Conservation (phyloP, 2,113 vertebrate genomes). For the Nothocercus julius region DNA sequence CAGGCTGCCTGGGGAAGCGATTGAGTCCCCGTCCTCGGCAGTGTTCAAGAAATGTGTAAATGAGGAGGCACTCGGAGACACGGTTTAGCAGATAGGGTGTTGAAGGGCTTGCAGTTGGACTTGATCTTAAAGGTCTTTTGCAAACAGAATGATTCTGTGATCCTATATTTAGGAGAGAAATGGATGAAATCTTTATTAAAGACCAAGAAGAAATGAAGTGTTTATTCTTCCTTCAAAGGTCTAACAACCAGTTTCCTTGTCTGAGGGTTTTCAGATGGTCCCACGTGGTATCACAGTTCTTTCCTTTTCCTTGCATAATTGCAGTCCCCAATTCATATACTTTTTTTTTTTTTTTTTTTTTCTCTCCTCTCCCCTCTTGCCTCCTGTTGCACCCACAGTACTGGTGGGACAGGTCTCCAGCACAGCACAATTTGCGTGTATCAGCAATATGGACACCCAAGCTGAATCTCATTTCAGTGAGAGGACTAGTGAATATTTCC, state of each 20-base stretch:
- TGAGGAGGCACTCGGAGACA: no score
- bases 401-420: not conserved
- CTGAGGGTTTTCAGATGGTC: not conserved
- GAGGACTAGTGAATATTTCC: not conserved
- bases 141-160: no score
- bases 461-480: not conserved
- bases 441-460: not conserved
- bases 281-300: not conserved
- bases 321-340: not conserved
- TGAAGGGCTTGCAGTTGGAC: no score
- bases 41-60: no score
- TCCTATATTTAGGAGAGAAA: not conserved
- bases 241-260: not conserved
- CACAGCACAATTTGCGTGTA: not conserved
- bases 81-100: no score
- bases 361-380: no score
- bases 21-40: no score
- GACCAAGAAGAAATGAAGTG: not conserved
- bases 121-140: no score
- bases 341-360: no score
- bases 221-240: not conserved
- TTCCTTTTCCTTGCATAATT: not conserved
- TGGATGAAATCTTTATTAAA: not conserved
- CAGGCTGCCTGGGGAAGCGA: no score
- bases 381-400: not conserved